phyloP scores from a whole-genome alignment of 2,888 invertebrate species.

The Carpatolechia fugitivella region DNA sequence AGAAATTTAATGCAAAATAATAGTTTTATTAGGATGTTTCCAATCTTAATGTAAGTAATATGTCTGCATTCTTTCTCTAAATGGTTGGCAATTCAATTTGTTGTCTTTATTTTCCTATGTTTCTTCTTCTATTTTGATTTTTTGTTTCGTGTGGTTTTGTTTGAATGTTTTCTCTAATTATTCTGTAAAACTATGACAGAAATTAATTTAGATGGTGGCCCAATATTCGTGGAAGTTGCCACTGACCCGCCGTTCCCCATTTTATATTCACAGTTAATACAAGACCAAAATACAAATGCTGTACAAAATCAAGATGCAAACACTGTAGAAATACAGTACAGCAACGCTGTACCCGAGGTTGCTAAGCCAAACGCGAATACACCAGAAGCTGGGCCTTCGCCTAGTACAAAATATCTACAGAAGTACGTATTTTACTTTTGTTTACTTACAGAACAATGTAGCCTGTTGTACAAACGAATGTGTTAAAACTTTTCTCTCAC shows the following conservation, averaged over 20 bases:
- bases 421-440: not conserved
- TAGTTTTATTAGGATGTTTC: too few species aligned
- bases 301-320: not conserved
- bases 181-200: too few species aligned
- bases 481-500: not conserved
- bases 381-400: not conserved
- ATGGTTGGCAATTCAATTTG: too few species aligned
- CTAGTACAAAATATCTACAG: not conserved
- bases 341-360: not conserved
- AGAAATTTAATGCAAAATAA: too few species aligned
- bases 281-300: not conserved
- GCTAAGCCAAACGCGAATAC: not conserved
- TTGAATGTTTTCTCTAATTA: too few species aligned
- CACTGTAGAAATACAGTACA: too few species aligned
- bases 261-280: not conserved
- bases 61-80: too few species aligned
- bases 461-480: not conserved
- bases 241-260: constrained; percentile 7
- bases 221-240: constrained; percentile 15
- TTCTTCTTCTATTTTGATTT: too few species aligned
- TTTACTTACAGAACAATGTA: not conserved
- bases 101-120: too few species aligned
- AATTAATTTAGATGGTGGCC: not conserved
- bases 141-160: too few species aligned
- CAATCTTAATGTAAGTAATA: too few species aligned